A percentile compares a stretch with the other conserved stretches of the same genome.
phyloP scores from a whole-genome alignment of 2,888 invertebrate species.

The Euspilapteryx auroguttella region DNA sequence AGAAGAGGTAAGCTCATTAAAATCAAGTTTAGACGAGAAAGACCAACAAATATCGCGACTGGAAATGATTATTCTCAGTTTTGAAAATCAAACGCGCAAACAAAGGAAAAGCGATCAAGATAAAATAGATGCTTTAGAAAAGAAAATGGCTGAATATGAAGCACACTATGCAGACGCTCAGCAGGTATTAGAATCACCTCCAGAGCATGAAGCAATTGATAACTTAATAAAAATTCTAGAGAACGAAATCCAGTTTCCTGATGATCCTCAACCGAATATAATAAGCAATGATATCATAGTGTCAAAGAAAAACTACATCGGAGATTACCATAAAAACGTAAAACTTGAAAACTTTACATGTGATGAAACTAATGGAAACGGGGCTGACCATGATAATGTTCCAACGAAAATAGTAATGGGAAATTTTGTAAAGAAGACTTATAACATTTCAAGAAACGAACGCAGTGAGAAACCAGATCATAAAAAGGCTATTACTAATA shows the following conservation, averaged over 20 bases:
- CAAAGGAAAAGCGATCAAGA: constrained; percentile 26
- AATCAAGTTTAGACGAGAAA: constrained; percentile 26
- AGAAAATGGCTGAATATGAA: constrained; percentile 23
- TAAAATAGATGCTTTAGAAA: constrained; percentile 21
- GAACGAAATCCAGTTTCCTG: constrained; percentile 29
- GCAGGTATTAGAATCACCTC: constrained; percentile 16
- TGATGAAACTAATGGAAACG: neutral
- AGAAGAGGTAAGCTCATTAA: constrained; percentile 12
- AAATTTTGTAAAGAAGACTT: constrained; percentile 21
- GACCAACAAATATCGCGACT: constrained; percentile 19
- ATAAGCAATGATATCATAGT: constrained; percentile 4
- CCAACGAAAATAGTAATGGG: constrained; percentile 22
- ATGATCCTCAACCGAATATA: no score
- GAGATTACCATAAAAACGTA: constrained; percentile 13
- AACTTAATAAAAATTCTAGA: constrained; percentile 39
- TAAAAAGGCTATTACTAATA: constrained; percentile 22
- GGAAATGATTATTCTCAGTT: constrained; percentile 35
- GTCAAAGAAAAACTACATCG: constrained; percentile 9
- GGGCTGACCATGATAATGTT: constrained; percentile 14
- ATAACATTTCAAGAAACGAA: constrained; percentile 15
- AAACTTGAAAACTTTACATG: constrained; percentile 10
- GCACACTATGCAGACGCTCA: constrained; percentile 14
- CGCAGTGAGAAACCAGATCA: constrained; percentile 21
- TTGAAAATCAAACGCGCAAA: constrained; percentile 33
- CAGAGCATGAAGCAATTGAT: constrained; percentile 32